These are phyloP conservation scores for Orchestia grillus DNA, from an alignment of 1,140 invertebrate species.

Conservation along the genomic window DNA sequence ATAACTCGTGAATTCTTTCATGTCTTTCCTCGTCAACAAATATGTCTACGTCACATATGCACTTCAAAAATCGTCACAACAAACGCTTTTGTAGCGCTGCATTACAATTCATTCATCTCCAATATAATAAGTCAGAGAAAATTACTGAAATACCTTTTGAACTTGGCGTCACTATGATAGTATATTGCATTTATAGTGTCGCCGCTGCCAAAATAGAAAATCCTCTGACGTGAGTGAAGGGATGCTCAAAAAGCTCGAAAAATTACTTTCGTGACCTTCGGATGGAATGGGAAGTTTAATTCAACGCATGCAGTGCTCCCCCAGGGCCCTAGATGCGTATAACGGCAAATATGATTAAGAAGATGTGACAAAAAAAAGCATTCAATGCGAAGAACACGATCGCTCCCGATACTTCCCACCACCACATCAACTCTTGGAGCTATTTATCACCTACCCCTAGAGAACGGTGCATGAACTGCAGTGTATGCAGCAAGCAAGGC, in stretches of 20 bases:
- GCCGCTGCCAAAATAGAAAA: no score
- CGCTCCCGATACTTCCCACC: background rate
- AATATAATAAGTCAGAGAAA: background rate
- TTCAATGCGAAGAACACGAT: background rate
- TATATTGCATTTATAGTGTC: background rate
- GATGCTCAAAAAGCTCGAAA: no score
- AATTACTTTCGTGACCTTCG: no score
- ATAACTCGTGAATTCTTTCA: no score
- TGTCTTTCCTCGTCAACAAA: background rate
- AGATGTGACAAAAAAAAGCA: background rate
- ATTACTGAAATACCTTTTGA: background rate
- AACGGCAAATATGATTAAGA: background rate
- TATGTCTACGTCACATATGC: background rate
- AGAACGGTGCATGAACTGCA: background rate
- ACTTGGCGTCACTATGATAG: background rate
- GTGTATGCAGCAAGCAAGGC: background rate
- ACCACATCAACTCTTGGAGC: background rate
- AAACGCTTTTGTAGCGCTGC: no score
- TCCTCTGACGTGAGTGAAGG: no score
- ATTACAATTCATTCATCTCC: no score
- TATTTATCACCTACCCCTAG: background rate
- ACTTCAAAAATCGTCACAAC: no score
- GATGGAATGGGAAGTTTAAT: no score
- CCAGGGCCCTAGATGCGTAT: background rate
- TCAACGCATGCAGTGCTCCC: no score